phyloP scores from a whole-genome alignment of 2,797 vertebrate species.

The Pteronotus mesoamericanus region DNA sequence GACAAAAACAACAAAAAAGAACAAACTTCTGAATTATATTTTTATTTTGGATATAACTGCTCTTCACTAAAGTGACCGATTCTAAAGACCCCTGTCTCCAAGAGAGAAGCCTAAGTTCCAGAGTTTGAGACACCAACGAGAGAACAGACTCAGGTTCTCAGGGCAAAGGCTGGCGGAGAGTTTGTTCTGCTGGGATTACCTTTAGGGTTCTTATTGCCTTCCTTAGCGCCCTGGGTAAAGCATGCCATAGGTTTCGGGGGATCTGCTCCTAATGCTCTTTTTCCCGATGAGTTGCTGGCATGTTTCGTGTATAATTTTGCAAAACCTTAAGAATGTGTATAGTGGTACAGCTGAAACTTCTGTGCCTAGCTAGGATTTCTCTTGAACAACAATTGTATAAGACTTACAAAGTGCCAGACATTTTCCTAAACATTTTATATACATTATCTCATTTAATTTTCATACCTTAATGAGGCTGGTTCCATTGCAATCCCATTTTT shows the following conservation, averaged over 20 bases:
- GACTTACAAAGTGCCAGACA: background rate
- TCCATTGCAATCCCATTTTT: background rate
- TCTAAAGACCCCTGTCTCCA: background rate
- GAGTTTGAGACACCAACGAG: background rate
- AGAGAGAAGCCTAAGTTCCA: background rate
- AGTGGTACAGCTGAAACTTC: background rate
- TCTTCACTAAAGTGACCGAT: background rate
- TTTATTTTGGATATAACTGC: background rate
- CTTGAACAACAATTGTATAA: background rate
- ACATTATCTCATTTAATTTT: background rate
- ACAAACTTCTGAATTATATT: background rate
- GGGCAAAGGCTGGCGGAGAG: background rate
- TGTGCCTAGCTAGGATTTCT: background rate
- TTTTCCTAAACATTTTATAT: background rate
- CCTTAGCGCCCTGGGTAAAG: background rate
- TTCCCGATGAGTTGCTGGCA: background rate
- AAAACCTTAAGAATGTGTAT: background rate
- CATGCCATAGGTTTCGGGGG: background rate
- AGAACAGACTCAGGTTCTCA: background rate
- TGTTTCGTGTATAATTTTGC: background rate
- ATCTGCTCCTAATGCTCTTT: background rate
- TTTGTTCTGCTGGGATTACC: background rate
- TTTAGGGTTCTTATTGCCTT: background rate
- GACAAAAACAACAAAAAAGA: background rate
- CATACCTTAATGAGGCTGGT: background rate